Conservation (phyloP, 2,888 invertebrate species). For the Tinea trinotella region DNA sequence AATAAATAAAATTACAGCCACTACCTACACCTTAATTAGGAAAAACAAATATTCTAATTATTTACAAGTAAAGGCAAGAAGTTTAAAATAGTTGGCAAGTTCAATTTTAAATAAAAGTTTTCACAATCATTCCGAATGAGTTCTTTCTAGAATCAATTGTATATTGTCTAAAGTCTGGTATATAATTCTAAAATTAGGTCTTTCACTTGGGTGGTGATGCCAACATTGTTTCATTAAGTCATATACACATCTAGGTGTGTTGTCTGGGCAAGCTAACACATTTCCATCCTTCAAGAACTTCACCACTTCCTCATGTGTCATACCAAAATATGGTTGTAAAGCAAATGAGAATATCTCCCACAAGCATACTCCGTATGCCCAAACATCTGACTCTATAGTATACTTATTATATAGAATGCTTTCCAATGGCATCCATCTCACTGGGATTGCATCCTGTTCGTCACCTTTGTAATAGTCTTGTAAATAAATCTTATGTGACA, state of each 20-base stretch:
- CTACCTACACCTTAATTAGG: constrained; percentile 20
- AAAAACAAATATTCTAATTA: constrained; percentile 19
- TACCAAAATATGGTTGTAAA: constrained; percentile 95
- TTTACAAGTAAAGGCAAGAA: constrained; percentile 24
- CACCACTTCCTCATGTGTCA: constrained; percentile 97
- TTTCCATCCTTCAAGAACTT: constrained; percentile 95
- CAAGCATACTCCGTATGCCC: constrained; percentile 96
- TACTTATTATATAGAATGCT: constrained; percentile 97
- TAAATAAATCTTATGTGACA: constrained; percentile 95
- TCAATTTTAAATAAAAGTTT: background rate
- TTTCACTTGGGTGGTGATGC: constrained; percentile 86
- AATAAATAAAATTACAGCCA: constrained; percentile 19
- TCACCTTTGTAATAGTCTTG: constrained; percentile 97
- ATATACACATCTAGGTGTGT: constrained; percentile 88
- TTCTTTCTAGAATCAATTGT: constrained; percentile 63
- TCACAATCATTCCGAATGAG: constrained; percentile 44
- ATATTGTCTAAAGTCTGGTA: constrained; percentile 84
- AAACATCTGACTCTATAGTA: constrained; percentile 95
- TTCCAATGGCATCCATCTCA: constrained; percentile 98
- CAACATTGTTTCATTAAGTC: constrained; percentile 95
- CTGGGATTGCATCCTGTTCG: constrained; percentile 95
- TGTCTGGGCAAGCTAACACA: constrained; percentile 91
- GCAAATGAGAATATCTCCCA: constrained; percentile 99
- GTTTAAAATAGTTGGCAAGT: background rate
- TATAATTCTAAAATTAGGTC: constrained; percentile 89